Evolutionary conservation across 2,113 vertebrate species (phyloP), one percentile per base, ranked within the genome.

Genomic region (Struthidea cinerea): DNA sequence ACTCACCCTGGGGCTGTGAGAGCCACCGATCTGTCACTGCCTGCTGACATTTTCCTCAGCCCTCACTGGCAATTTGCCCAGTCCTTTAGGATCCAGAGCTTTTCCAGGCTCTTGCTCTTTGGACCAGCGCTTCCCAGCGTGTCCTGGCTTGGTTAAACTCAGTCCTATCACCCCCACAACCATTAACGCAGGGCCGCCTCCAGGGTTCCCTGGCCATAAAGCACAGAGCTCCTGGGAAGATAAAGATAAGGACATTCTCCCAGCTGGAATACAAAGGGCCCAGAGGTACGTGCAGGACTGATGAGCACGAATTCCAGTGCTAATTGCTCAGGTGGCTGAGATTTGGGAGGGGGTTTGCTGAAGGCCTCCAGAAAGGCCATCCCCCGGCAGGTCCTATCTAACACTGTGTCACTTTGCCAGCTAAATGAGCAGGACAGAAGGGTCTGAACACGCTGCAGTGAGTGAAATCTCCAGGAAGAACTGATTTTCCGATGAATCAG

Each of bases 161-260:
- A 2, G 30, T 4, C 15, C 0, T 27, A 4, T 42, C 65, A 9
- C 50, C 79, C 16, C 39, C 69, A 41, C 35, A 11, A 12, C 65
- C 24, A 1, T 7, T 6, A 39, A n/a, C 0, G 13, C 11, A 7
- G 18, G 6, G 85, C 37, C 24, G 42, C 60, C 53, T 22, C 5
- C 37, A 70, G 73, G 33, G 2, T 39, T 52, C 41, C 24, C 70
- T 44, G 78, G 11, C 46, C 37, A 47, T 42, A 70, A 89, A 92
- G 77, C 64, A 70, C 70, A 27, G 30, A 79, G 75, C 79, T 85
- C 46, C 61, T 22, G 70, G 60, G 61, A 37, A 80, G 85, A 46
- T 0, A 1, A 28, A 80, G 69, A 39, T 1, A 26, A 1, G 10
- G 68, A 65, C 83, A 86, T 39, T 70, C 14, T n/a, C 56, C 39